A percentile compares a stretch with the other conserved stretches of the same genome.
phyloP scores from a whole-genome alignment of 2,797 vertebrate genomes.

The Microctenopoma steveboyesi region DNA sequence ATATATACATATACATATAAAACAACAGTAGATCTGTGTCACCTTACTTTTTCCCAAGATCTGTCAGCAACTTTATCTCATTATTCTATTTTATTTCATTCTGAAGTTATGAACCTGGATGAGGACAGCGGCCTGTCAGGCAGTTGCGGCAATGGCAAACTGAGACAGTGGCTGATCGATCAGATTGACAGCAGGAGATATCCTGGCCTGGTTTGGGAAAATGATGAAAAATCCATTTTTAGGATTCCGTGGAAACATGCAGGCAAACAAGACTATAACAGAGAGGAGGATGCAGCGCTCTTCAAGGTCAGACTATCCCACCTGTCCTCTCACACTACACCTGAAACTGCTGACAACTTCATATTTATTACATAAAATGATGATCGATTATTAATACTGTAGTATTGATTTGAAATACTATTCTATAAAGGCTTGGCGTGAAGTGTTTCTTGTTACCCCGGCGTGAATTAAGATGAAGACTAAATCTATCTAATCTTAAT shows the following conservation, averaged over 20 bases:
- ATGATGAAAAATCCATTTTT: conserved; percentile 94
- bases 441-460: not conserved
- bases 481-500: conserved; percentile 19
- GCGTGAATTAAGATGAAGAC: conserved; percentile 10
- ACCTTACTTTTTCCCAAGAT: not conserved
- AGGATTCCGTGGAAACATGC: conserved; percentile 99
- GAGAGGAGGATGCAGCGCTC: conserved; percentile 96
- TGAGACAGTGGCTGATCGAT: conserved; percentile 98
- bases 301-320: conserved; percentile 88
- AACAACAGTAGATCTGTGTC: not conserved
- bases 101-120: conserved; percentile 84
- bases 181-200: conserved; percentile 97
- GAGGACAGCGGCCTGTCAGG: conserved; percentile 89
- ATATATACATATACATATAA: not conserved
- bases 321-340: conserved; percentile 1
- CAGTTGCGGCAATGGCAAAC: conserved; percentile 95
- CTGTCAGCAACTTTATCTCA: not conserved
- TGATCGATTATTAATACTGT: too few relatives aligned
- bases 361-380: too few relatives aligned
- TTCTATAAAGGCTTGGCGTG: not conserved
- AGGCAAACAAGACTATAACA: conserved; percentile 98
- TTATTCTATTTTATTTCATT: conserved; percentile 1
- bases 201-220: conserved; percentile 95
- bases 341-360: conserved; percentile 1
- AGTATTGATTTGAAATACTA: not conserved